Conservation (phyloP, 2,797 vertebrate species). For the Poeciliopsis infans region DNA sequence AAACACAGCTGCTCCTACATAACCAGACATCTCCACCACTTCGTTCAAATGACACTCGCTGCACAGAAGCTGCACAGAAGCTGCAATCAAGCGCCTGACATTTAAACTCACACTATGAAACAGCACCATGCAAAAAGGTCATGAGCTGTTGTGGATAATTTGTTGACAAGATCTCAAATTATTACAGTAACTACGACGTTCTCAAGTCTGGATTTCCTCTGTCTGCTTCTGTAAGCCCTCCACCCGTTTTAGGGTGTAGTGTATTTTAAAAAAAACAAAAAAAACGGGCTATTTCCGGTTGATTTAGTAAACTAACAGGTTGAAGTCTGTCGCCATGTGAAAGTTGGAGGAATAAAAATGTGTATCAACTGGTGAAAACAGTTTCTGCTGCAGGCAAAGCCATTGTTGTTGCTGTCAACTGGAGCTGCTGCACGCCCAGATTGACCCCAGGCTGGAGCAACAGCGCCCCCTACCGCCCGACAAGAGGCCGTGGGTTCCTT, state of each 20-base stretch:
- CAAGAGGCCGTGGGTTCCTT: not conserved
- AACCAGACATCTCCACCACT: slow-evolving; percentile 51
- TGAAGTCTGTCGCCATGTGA: slow-evolving; percentile 35
- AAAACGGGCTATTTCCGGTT: slow-evolving; percentile 46
- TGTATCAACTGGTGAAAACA: slow-evolving; percentile 54
- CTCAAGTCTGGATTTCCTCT: slow-evolving; percentile 26
- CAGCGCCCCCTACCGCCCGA: slow-evolving; percentile 78
- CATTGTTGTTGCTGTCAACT: slow-evolving; percentile 72
- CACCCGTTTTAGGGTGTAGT: slow-evolving; percentile 30
- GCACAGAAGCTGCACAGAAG: slow-evolving; percentile 29
- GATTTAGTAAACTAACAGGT: slow-evolving; percentile 51
- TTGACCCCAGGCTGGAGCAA: slow-evolving; percentile 62
- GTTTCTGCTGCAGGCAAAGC: slow-evolving; percentile 55
- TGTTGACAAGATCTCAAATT: slow-evolving; percentile 61
- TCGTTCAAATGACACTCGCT: slow-evolving; percentile 37
- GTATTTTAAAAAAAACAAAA: too few relatives aligned
- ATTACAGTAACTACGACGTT: slow-evolving; percentile 55
- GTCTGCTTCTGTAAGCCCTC: not conserved
- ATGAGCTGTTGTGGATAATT: slow-evolving; percentile 58
- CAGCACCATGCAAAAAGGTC: slow-evolving; percentile 49
- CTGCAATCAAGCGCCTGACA: slow-evolving; percentile 54
- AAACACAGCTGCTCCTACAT: slow-evolving; percentile 73
- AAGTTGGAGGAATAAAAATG: slow-evolving; percentile 45
- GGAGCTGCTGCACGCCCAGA: slow-evolving; percentile 48
- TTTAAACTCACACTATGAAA: slow-evolving; percentile 49